Evolutionary conservation across 2,888 invertebrate genomes (phyloP), one percentile per base, ranked within the genome.

Genomic region (Andrena bicolor): DNA sequence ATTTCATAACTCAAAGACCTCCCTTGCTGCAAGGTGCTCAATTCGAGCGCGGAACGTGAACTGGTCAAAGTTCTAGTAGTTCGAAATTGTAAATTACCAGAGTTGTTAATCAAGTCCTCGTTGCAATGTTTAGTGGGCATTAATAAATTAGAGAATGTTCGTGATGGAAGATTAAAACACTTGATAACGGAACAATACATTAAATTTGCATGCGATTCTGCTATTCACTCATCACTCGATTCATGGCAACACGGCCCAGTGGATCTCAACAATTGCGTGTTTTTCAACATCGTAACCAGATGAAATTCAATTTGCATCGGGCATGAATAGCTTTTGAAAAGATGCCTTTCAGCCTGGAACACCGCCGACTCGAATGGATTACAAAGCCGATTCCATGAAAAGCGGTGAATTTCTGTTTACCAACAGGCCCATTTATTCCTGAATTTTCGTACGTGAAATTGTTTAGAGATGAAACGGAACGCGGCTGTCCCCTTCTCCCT

Each of bases 301-400:
- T 28, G 68, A 68, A 60, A 61, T 32, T 35, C 30, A 32, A 32
- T 41, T 53, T 61, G 10, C 48, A 48, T 56, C 20, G 20, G 13
- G 41, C 5, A 41, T 53, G 63, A 75, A 78, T 53, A 78, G 51
- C 56, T 32, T 23, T 75, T 70, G 30, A 41, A 56, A 64, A 10
- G n/a, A 56, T 58, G 8, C 56, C 56, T 23, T 74, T 53, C 61
- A 76, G 4, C 23, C 7, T 28, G n/a, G 23, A 8, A 41, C 48
- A 13, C 16, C 0, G 41, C 7, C 60, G 28, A 48, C 41, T 56
- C 41, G 16, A 63, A 41, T n/a, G 10, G 28, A 63, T 63, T 53
- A 53, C 28, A 58, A 30, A 76, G 35, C 10, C n/a, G 23, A 16
- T 4, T 26, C 23, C 28, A 56, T 64, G 26, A 48, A 76, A 48